These are phyloP conservation scores for Tetranychus piercei DNA, from an alignment of 2,888 invertebrate species.

Conservation along the genomic window DNA sequence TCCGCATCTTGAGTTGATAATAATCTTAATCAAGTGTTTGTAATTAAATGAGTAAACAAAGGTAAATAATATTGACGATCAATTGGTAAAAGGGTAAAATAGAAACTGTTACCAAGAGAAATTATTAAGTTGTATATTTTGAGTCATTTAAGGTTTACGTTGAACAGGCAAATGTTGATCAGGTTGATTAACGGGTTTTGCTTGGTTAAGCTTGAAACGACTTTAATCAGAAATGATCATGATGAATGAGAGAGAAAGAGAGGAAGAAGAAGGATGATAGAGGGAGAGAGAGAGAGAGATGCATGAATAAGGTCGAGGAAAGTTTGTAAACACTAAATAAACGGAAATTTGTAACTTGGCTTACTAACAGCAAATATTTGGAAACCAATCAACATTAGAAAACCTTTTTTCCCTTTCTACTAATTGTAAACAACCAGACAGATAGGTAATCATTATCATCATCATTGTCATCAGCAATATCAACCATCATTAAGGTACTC, in stretches of 20 bases:
- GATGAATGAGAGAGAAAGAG: not conserved
- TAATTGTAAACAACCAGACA: not conserved
- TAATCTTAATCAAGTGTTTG: not conserved
- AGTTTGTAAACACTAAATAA: not conserved
- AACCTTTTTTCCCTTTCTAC: not conserved
- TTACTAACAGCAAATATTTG: not conserved
- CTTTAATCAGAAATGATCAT: not conserved
- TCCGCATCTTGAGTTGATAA: not conserved
- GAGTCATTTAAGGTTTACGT: not conserved
- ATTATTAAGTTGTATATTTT: not conserved
- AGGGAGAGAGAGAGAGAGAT: conserved; percentile 3
- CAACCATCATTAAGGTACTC: too few species aligned
- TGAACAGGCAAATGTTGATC: not conserved
- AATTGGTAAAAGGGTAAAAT: too few species aligned
- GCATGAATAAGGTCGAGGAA: not conserved
- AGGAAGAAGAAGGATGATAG: not conserved
- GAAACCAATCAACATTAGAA: not conserved
- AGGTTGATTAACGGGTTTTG: not conserved
- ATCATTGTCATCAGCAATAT: too few species aligned
- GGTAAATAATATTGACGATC: not conserved
- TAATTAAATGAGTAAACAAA: not conserved
- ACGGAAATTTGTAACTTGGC: conserved; percentile 1
- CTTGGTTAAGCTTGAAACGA: not conserved
- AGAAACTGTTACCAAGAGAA: not conserved
- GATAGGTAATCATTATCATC: not conserved